phyloP scores from a whole-genome alignment of 2,113 vertebrate species.

The Scomber scombrus region DNA sequence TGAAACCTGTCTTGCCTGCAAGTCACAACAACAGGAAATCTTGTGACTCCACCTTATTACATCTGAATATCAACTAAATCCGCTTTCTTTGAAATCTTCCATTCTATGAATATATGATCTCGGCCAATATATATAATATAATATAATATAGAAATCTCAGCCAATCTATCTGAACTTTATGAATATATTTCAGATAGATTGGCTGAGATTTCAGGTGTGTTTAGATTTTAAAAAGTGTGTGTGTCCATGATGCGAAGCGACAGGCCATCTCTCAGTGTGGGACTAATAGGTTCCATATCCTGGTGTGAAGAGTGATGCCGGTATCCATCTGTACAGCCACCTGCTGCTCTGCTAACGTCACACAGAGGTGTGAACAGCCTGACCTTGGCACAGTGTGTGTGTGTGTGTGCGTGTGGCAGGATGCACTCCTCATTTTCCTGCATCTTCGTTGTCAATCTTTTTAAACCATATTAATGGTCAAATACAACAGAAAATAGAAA shows the following conservation, averaged over 20 bases:
- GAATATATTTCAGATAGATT: background rate
- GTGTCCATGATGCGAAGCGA: background rate
- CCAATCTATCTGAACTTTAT: background rate
- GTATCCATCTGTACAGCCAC: conserved; percentile 64
- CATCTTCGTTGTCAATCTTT: background rate
- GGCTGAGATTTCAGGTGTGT: background rate
- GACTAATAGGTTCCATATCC: conserved; percentile 59
- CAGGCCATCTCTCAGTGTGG: conserved; percentile 41
- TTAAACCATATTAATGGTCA: background rate
- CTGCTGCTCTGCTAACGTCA: conserved; percentile 65
- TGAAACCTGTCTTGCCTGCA: conserved; percentile 13
- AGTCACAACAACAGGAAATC: conserved; percentile 8
- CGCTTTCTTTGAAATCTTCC: background rate
- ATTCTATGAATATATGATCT: background rate
- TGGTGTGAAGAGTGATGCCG: conserved; percentile 55
- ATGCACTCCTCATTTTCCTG: background rate
- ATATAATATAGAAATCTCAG: no score
- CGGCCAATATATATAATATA: no score
- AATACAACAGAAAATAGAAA: no score
- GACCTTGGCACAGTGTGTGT: conserved; percentile 54
- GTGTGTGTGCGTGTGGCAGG: background rate
- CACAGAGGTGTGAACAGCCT: conserved; percentile 59
- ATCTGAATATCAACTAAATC: background rate
- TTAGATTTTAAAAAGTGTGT: background rate
- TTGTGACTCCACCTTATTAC: conserved; percentile 10